phyloP scores from a whole-genome alignment of 2,113 vertebrate species.

The Melanocharis versteri region DNA sequence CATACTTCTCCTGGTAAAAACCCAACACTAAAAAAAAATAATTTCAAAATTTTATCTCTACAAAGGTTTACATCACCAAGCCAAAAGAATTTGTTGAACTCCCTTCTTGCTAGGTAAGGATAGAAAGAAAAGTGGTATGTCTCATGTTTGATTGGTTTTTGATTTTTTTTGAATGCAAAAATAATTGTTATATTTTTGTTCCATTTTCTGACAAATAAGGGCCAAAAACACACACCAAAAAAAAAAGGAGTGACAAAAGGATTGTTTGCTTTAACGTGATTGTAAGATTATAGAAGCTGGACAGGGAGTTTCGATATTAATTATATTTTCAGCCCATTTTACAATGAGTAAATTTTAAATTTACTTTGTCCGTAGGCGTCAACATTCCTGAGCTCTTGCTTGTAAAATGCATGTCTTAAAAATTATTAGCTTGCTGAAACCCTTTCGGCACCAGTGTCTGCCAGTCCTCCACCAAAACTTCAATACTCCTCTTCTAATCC shows the following conservation, averaged over 20 bases:
- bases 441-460: background rate
- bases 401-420: background rate
- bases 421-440: background rate
- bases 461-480: background rate
- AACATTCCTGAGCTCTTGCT: background rate
- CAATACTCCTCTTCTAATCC: background rate
- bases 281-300: background rate
- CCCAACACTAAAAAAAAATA: background rate
- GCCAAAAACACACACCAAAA: background rate
- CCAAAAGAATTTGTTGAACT: background rate
- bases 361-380: background rate
- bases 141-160: background rate
- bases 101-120: background rate
- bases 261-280: background rate
- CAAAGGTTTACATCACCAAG: background rate
- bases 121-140: background rate
- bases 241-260: background rate
- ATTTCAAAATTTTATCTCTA: background rate
- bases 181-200: background rate
- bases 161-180: background rate
- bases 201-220: background rate
- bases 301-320: background rate
- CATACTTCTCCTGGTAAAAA: background rate
- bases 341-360: background rate
- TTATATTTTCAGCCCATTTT: background rate